Evolutionary conservation across 1,140 invertebrate species (phyloP).

Genomic region (Eupristina koningsbergeri): DNA sequence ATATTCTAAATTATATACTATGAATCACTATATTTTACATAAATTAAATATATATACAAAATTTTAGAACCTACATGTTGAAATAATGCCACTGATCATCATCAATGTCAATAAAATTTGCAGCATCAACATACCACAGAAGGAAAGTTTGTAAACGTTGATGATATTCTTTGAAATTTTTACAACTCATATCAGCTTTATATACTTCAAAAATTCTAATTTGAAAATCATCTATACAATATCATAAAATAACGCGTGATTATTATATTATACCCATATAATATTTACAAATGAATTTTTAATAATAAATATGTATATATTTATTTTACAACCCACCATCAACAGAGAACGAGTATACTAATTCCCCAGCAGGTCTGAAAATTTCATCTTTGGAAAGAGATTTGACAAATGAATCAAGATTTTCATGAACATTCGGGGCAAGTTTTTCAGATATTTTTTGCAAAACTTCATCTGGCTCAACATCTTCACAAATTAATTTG

Average conservation of each 20-base stretch:
- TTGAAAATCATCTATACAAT: slow-evolving; percentile 68
- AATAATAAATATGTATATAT: not conserved
- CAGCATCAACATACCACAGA: slow-evolving; percentile 96
- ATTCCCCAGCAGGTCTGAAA: slow-evolving; percentile 82
- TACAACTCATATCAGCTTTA: slow-evolving; percentile 79
- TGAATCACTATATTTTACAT: not conserved
- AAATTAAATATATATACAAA: slow-evolving; percentile 7
- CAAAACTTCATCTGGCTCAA: slow-evolving; percentile 88
- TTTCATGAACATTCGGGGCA: slow-evolving; percentile 78
- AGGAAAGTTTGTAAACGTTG: slow-evolving; percentile 91
- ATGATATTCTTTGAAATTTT: slow-evolving; percentile 87
- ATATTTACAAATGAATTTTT: no score
- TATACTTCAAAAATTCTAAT: slow-evolving; percentile 86
- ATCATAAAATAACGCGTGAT: slow-evolving; percentile 31
- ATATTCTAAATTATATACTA: slow-evolving; percentile 39
- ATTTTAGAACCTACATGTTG: slow-evolving; percentile 81
- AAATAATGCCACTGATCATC: slow-evolving; percentile 95
- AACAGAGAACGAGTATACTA: slow-evolving; percentile 77
- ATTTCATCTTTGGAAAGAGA: slow-evolving; percentile 79
- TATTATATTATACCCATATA: no score
- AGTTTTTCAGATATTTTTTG: slow-evolving; percentile 78
- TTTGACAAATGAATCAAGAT: slow-evolving; percentile 81
- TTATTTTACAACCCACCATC: slow-evolving; percentile 57
- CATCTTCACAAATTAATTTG: slow-evolving; percentile 70
- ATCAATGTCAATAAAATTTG: slow-evolving; percentile 92